Evolutionary conservation across 2,888 invertebrate species (phyloP).

Genomic region (Beris morrisii): DNA sequence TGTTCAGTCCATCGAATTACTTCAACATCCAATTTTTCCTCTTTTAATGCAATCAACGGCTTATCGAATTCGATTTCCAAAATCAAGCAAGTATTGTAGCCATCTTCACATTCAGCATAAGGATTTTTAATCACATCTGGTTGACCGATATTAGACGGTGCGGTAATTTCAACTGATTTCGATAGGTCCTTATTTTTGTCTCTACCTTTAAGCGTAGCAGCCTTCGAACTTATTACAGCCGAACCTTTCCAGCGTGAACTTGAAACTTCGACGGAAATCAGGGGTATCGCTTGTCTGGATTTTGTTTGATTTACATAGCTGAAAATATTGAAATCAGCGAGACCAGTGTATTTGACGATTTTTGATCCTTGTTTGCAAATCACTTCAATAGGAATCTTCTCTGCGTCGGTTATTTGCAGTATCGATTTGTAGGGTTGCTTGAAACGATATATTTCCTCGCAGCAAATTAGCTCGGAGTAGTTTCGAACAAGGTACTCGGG

Average conservation of each 20-base stretch:
- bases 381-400: constrained; percentile 11
- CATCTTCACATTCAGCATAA: constrained; percentile 21
- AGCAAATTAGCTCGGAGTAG: constrained; percentile 15
- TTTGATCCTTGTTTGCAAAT: background rate
- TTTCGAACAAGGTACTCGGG: constrained; percentile 10
- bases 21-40: background rate
- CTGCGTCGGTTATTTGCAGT: background rate
- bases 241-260: background rate
- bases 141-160: background rate
- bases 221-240: too few species aligned
- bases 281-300: background rate
- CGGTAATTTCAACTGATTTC: too few species aligned
- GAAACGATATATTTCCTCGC: constrained; percentile 6
- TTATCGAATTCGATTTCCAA: constrained; percentile 12
- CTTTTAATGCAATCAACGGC: constrained; percentile 16
- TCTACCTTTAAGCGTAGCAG: background rate
- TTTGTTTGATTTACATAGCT: constrained; percentile 1
- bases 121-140: background rate
- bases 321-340: constrained; percentile 3
- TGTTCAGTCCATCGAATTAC: background rate
- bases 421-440: background rate
- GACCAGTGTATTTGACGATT: background rate
- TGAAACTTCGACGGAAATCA: background rate
- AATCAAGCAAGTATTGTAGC: constrained; percentile 16
- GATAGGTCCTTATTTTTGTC: background rate